These are phyloP conservation scores for Sesamia nonagrioides DNA, from an alignment of 1,140 invertebrate species.

Conservation along the genomic window DNA sequence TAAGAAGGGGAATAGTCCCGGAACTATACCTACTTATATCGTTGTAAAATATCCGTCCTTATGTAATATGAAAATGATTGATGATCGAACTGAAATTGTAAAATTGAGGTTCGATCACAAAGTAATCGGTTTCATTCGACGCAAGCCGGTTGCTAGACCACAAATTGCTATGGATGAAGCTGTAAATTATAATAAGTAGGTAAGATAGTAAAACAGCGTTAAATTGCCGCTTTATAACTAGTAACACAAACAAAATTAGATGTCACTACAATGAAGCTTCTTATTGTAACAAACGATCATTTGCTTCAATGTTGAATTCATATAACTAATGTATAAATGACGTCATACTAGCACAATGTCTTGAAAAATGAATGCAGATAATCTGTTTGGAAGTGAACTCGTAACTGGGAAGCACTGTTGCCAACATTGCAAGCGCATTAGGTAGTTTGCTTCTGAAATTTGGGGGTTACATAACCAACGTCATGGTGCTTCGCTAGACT, in stretches of 20 bases:
- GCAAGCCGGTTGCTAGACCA: background rate
- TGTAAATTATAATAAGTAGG: constrained; percentile 11
- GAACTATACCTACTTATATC: constrained; percentile 31
- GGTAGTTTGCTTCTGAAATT: constrained; percentile 17
- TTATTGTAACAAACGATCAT: constrained; percentile 25
- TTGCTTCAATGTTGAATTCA: constrained; percentile 32
- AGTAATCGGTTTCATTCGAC: background rate
- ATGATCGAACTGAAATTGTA: constrained; percentile 3
- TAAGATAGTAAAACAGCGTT: background rate
- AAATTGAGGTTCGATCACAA: background rate
- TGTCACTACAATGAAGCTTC: constrained; percentile 20
- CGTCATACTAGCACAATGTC: constrained; percentile 37
- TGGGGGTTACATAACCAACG: constrained; percentile 23
- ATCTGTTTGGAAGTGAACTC: constrained; percentile 14
- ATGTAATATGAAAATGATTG: constrained; percentile 42
- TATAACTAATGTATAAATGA: background rate
- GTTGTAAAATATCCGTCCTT: constrained; percentile 49
- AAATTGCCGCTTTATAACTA: background rate
- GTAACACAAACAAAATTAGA: constrained; percentile 23
- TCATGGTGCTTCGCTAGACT: constrained; percentile 3
- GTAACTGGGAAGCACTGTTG: constrained; percentile 31
- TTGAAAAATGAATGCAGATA: constrained; percentile 37
- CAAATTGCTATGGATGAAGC: background rate
- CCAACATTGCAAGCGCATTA: constrained; percentile 36
- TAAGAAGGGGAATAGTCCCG: background rate